Base-by-base conservation (phyloP, 2,797 vertebrate genomes). In the Myripristis jacobus region DNA sequence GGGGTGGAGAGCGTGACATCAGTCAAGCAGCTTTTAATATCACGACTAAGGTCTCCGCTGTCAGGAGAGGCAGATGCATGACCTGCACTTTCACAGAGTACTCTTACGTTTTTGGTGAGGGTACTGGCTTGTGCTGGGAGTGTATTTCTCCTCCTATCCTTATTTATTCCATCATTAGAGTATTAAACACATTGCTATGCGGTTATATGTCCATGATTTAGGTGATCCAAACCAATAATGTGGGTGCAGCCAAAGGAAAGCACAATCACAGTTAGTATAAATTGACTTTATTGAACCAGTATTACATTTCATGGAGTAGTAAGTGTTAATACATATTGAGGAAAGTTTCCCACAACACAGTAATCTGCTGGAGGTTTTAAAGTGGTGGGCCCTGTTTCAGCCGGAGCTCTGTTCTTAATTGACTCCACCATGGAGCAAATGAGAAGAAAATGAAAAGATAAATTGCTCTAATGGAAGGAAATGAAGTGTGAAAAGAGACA, bases 401-500 rank as follows among this genome's bases (percentile, higher is more conserved):
- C 75, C 85, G 83, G 70, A 85, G 83, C 84, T 87, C 77, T 66
- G 1, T 67, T 84, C 79, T 79, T 93, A 91, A 91, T 93, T 92
- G 89, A 92, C 84, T 89, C 74, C 89, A 84, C 76, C 83, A 83
- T 86, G 90, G 83, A 87, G 89, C 87, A 89, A 91, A 92, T 91
- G 91, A 88, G 89, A 89, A 91, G 82, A 92, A 91, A 93, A 91
- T 91, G 84, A 92, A 92, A 89, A 92, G 89, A 92, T 89, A 86
- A 89, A 91, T 90, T 57, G 86, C 88, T 79, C 80, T 92, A 92
- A 93, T 93, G 89, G 89, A 89, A 79, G 80, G 81, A 90, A 90
- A 91, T 89, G 90, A 85, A 91, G 87, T 81, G 89, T 92, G 88
- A 91, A 90, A 85, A 89, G 70, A 91, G 73, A 93, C 82, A 84